phyloP scores from a whole-genome alignment of 2,113 vertebrate genomes.

The Tragulus kanchil region DNA sequence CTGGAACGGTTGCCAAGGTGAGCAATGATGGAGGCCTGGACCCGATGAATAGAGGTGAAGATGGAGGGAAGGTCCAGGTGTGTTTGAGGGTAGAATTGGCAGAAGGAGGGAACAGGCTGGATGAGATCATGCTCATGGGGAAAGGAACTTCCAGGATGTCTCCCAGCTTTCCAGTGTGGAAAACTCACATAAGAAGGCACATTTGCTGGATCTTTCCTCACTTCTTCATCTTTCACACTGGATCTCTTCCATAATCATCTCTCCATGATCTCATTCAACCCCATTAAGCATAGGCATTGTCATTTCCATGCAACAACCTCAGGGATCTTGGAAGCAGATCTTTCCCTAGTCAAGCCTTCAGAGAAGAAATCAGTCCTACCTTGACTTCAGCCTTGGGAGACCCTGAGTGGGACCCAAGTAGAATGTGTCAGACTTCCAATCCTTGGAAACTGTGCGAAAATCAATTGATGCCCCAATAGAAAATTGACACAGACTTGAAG shows the following conservation, averaged over 20 bases:
- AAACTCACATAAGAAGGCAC: neutral
- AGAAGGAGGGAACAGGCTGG: neutral
- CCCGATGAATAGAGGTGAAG: neutral
- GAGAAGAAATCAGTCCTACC: neutral
- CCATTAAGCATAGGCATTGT: too few species aligned
- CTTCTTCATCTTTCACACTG: neutral
- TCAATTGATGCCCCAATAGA: neutral
- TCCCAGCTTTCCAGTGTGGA: neutral
- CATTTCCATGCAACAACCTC: too few species aligned
- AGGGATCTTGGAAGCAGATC: neutral
- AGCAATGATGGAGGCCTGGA: neutral
- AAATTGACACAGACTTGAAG: neutral
- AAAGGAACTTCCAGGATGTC: neutral
- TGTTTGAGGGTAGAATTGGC: neutral
- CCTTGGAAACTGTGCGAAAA: neutral
- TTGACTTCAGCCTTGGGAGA: neutral
- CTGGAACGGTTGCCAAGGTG: neutral
- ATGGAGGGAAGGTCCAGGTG: neutral
- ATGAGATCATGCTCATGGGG: neutral
- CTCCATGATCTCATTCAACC: neutral
- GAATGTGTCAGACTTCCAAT: neutral
- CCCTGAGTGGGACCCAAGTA: neutral
- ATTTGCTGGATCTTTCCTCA: neutral
- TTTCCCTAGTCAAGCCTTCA: neutral
- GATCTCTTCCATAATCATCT: neutral